Conservation (phyloP, 2,113 vertebrate species). For the Halcyon senegalensis region DNA sequence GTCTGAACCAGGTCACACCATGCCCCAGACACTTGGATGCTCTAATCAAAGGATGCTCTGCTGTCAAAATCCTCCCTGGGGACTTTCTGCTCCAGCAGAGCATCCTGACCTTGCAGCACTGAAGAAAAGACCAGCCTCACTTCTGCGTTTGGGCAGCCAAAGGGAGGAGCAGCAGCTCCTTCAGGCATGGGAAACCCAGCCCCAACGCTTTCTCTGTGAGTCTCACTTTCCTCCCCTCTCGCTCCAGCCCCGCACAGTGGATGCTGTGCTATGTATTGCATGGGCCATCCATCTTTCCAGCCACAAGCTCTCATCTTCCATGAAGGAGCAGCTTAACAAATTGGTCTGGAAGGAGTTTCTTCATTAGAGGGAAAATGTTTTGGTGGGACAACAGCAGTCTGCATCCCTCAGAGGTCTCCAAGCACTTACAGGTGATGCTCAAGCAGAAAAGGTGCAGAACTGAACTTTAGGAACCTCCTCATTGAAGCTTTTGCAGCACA, state of each 20-base stretch:
- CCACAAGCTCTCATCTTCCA: not conserved
- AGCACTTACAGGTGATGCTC: not conserved
- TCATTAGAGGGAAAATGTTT: not conserved
- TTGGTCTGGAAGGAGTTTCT: not conserved
- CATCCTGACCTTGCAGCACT: not conserved
- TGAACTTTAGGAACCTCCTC: not conserved
- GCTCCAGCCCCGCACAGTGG: rapidly evolving
- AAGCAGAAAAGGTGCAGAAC: not conserved
- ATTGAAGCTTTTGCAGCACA: not conserved
- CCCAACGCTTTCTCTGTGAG: rapidly evolving
- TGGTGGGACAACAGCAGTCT: not conserved
- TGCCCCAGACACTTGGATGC: rapidly evolving
- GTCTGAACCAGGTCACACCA: not conserved
- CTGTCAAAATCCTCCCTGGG: not conserved
- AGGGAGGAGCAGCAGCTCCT: not conserved
- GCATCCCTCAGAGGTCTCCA: rapidly evolving
- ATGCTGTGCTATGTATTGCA: not conserved
- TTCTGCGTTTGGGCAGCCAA: not conserved
- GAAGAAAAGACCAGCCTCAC: not conserved
- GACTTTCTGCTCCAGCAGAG: not conserved
- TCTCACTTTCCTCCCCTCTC: not conserved
- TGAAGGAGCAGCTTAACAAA: not conserved
- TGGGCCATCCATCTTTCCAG: not conserved
- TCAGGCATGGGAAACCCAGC: not conserved
- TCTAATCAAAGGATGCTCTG: rapidly evolving